Conservation (phyloP, 2,888 invertebrate species). For the Drosophila anomalata region DNA sequence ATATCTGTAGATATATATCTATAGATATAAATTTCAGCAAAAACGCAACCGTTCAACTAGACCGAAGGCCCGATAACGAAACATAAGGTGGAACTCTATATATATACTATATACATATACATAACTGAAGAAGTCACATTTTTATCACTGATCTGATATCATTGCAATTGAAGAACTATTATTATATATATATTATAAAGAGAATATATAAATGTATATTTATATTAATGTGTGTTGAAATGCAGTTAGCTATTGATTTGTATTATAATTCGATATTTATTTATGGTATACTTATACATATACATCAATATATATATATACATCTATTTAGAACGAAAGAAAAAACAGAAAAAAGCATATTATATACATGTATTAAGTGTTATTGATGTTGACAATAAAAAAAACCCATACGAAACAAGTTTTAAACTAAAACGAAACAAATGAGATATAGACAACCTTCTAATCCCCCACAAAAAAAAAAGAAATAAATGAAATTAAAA, state of each 20-base stretch:
- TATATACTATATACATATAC: constrained; percentile 26
- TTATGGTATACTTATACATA: constrained; percentile 56
- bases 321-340: constrained; percentile 38
- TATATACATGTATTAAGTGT: constrained; percentile 62
- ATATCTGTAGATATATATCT: constrained; percentile 5
- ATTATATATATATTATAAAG: constrained; percentile 29
- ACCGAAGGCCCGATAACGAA: constrained; percentile 11
- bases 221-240: constrained; percentile 55
- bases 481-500: not conserved
- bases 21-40: constrained; percentile 31
- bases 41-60: constrained; percentile 69
- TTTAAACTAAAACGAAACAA: constrained; percentile 49
- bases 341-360: constrained; percentile 27
- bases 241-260: constrained; percentile 28
- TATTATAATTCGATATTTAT: constrained; percentile 50
- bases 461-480: constrained; percentile 6
- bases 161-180: constrained; percentile 32
- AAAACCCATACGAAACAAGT: constrained; percentile 43
- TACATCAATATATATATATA: constrained; percentile 41
- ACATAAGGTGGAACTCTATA: constrained; percentile 34
- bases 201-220: constrained; percentile 25
- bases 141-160: constrained; percentile 22
- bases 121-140: constrained; percentile 36
- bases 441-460: constrained; percentile 28
- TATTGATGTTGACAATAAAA: constrained; percentile 72